Percentiles rank a stretch among this genome's conserved stretches.
Conservation (phyloP, 2,113 vertebrate genomes). For the Gavialis gangeticus region DNA sequence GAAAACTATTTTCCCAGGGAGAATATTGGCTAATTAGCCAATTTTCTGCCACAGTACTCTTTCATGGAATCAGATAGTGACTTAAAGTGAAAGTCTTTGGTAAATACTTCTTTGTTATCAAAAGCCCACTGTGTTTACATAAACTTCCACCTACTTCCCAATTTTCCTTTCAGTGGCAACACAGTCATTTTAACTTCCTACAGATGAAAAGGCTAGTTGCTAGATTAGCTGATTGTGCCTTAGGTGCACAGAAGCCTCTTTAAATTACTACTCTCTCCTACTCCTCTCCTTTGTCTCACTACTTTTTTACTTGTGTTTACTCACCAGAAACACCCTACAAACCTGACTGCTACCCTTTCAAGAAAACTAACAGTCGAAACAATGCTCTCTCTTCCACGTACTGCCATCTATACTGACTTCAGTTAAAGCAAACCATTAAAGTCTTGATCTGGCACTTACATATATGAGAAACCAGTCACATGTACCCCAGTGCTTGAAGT, state of each 20-base stretch:
- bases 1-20: slow-evolving; percentile 36
- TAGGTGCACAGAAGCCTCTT: background rate
- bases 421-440: background rate
- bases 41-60: slow-evolving; percentile 19
- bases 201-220: background rate
- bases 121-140: slow-evolving; percentile 39
- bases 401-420: background rate
- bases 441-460: background rate
- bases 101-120: slow-evolving; percentile 48
- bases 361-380: background rate
- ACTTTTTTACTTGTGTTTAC: background rate
- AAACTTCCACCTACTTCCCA: slow-evolving; percentile 55
- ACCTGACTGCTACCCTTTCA: background rate
- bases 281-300: background rate
- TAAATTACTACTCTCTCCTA: slow-evolving; percentile 9
- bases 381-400: background rate
- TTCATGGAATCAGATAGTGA: background rate
- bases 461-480: background rate
- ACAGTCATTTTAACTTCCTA: background rate
- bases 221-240: slow-evolving; percentile 12
- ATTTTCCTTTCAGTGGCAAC: slow-evolving; percentile 13
- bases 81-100: background rate
- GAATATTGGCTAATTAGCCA: slow-evolving; percentile 54
- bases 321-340: background rate
- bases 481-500: background rate